These are phyloP conservation scores for Arge pagana DNA, from an alignment of 2,888 invertebrate species.

Conservation along the genomic window DNA sequence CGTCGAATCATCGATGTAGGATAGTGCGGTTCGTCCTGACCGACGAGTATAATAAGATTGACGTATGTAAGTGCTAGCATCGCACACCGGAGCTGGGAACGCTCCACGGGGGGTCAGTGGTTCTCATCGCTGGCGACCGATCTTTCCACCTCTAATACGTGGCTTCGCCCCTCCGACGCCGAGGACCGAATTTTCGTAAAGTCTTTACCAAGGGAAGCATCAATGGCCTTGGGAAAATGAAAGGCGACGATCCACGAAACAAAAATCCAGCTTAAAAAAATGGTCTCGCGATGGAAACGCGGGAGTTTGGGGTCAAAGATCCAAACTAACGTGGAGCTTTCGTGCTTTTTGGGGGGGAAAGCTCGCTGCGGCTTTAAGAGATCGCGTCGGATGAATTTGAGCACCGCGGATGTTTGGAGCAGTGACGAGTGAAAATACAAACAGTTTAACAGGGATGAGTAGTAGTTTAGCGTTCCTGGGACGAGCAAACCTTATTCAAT, in stretches of 20 bases:
- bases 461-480: slow-evolving; percentile 47
- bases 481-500: no score
- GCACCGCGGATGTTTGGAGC: slow-evolving; percentile 45
- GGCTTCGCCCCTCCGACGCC: no score
- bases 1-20: slow-evolving; percentile 43
- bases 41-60: slow-evolving; percentile 38
- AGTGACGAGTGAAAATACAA: slow-evolving; percentile 56
- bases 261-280: no score
- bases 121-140: no score
- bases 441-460: slow-evolving; percentile 55
- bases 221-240: no score
- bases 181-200: no score
- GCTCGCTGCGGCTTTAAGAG: slow-evolving; percentile 43
- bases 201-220: no score
- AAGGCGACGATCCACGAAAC: no score
- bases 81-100: slow-evolving; percentile 43
- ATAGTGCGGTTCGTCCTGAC: slow-evolving; percentile 36
- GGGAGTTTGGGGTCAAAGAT: no score
- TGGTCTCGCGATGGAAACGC: no score
- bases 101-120: slow-evolving; percentile 46
- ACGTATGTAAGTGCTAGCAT: slow-evolving; percentile 32
- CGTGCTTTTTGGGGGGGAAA: slow-evolving; percentile 44
- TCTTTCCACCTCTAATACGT: no score
- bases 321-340: no score
- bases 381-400: slow-evolving; percentile 46